Conservation (phyloP, 2,113 vertebrate genomes). For the Ammodytes dubius region DNA sequence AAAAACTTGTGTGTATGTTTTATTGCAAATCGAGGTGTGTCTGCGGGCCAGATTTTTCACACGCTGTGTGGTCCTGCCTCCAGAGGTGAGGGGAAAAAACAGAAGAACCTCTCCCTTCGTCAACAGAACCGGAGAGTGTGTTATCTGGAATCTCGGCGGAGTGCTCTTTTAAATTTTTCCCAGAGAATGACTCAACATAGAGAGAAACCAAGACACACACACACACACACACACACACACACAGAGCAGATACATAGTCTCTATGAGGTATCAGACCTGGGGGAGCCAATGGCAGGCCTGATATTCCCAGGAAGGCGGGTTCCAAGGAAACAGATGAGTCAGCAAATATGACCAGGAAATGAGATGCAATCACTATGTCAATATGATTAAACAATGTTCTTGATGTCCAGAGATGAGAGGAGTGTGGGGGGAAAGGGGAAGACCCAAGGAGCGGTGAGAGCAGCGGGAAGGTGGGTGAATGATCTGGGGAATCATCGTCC, state of each 20-base stretch:
- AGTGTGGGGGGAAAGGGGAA: conserved; percentile 51
- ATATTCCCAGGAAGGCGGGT: conserved; percentile 63
- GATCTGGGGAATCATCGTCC: conserved; percentile 42
- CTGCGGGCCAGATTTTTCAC: conserved; percentile 77
- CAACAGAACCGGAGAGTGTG: conserved; percentile 80
- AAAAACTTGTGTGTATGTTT: conserved; percentile 52
- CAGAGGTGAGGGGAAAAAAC: conserved; percentile 70
- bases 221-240: too few species aligned
- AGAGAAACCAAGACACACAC: conserved; percentile 12
- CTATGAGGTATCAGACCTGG: conserved; percentile 34
- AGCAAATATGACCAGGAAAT: conserved; percentile 50
- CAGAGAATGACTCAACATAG: conserved; percentile 79
- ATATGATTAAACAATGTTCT: conserved; percentile 52
- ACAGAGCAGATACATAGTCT: conserved; percentile 13
- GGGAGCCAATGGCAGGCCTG: conserved; percentile 61
- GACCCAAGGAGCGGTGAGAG: conserved; percentile 59
- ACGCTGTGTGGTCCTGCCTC: conserved; percentile 84
- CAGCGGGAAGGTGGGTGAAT: conserved; percentile 35
- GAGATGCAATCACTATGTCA: conserved; percentile 37
- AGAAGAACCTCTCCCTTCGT: conserved; percentile 85
- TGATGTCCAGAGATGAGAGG: conserved; percentile 52
- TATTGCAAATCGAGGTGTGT: conserved; percentile 80
- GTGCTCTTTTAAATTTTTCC: conserved; percentile 68
- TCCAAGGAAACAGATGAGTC: conserved; percentile 73
- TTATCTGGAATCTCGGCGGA: conserved; percentile 73